Evolutionary conservation across 2,113 vertebrate genomes (phyloP).

Genomic region (Cryptomyrus ogoouensis): DNA sequence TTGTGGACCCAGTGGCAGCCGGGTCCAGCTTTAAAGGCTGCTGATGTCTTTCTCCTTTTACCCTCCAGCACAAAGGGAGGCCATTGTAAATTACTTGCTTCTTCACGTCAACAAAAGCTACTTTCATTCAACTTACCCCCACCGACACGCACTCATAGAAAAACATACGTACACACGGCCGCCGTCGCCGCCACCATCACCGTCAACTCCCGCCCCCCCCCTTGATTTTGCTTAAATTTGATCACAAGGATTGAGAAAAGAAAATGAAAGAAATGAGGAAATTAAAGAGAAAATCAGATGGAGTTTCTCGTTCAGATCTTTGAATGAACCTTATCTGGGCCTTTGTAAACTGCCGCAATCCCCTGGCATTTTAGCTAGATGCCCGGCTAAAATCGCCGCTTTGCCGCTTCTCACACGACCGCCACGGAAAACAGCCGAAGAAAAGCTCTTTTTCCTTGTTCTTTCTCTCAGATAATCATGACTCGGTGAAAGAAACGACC

Average conservation of each 20-base stretch:
- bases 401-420: slow-evolving; percentile 92
- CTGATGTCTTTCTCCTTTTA: slow-evolving; percentile 96
- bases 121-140: slow-evolving; percentile 83
- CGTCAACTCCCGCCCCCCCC: slow-evolving; percentile 54
- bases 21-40: slow-evolving; percentile 99
- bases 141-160: background rate
- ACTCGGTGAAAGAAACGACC: slow-evolving; percentile 89
- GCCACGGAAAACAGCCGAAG: slow-evolving; percentile 82
- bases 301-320: slow-evolving; percentile 92
- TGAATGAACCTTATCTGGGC: slow-evolving; percentile 98
- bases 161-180: background rate
- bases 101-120: slow-evolving; percentile 99
- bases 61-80: slow-evolving; percentile 98
- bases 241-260: slow-evolving; percentile 97
- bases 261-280: slow-evolving; percentile 91
- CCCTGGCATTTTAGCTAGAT: slow-evolving; percentile 88
- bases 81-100: slow-evolving; percentile 99
- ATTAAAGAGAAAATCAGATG: slow-evolving; percentile 80
- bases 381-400: slow-evolving; percentile 99
- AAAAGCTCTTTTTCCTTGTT: slow-evolving; percentile 64
- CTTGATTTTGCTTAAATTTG: slow-evolving; percentile 99
- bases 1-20: slow-evolving; percentile 95
- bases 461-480: slow-evolving; percentile 57
- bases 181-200: background rate
- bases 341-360: slow-evolving; percentile 98